phyloP scores from a whole-genome alignment of 2,113 vertebrate species.

The Terrapene triunguis region DNA sequence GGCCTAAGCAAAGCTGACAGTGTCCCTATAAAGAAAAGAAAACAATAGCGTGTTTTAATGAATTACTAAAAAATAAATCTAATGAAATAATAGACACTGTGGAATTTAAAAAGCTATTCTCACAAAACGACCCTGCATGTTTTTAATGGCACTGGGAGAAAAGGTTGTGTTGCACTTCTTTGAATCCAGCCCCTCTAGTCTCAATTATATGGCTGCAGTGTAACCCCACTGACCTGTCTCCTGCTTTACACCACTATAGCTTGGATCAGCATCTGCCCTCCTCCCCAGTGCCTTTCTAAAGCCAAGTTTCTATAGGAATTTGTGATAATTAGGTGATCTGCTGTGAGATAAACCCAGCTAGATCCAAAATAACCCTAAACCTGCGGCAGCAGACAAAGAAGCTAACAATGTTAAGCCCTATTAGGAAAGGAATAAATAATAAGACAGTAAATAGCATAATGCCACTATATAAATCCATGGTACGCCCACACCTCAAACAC shows the following conservation, averaged over 20 bases:
- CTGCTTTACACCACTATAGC: not conserved
- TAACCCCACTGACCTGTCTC: not conserved
- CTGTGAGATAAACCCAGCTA: not conserved
- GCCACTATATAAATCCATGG: not conserved
- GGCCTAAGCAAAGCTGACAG: not conserved
- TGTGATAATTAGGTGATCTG: not conserved
- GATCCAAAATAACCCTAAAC: not conserved
- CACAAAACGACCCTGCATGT: too few relatives aligned
- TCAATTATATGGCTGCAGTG: not conserved
- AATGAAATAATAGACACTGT: not conserved
- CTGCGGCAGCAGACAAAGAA: not conserved
- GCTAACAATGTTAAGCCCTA: not conserved
- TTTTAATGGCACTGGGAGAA: not conserved
- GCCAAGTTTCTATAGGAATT: not conserved
- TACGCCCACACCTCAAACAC: not conserved
- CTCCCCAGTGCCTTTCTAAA: not conserved
- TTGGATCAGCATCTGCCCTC: not conserved
- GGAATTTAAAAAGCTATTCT: not conserved
- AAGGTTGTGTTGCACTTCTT: not conserved
- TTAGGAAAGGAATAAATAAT: not conserved
- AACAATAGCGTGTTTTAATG: not conserved
- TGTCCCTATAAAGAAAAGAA: not conserved
- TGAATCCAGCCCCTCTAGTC: not conserved
- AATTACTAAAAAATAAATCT: not conserved
- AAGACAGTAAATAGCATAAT: not conserved